phyloP scores from a whole-genome alignment of 2,888 invertebrate species.

The Polydrusus tereticollis region DNA sequence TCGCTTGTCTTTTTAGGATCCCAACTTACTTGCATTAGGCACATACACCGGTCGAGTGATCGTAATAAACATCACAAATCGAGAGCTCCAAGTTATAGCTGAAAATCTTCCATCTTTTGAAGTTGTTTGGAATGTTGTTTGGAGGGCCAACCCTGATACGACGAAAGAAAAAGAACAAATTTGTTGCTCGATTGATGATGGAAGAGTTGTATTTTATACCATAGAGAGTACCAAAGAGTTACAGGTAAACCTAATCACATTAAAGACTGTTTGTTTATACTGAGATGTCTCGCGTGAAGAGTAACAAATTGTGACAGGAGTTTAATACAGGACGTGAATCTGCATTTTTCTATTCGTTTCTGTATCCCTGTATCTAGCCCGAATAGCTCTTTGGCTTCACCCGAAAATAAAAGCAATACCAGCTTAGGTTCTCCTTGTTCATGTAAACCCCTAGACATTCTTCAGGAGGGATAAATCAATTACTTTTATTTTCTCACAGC shows the following conservation, averaged over 20 bases:
- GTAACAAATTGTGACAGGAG: too few species aligned
- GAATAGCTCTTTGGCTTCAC: too few species aligned
- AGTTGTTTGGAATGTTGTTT: constrained; percentile 56
- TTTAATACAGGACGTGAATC: too few species aligned
- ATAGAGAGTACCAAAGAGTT: constrained; percentile 49
- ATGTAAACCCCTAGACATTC: too few species aligned
- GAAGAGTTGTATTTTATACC: constrained; percentile 61
- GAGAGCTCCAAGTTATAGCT: constrained; percentile 57
- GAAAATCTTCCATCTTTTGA: constrained; percentile 56
- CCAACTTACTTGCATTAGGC: constrained; percentile 82
- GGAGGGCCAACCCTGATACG: constrained; percentile 53
- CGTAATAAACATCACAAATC: constrained; percentile 78
- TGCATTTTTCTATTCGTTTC: too few species aligned
- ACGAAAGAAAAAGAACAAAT: constrained; percentile 67
- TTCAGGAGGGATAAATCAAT: too few species aligned
- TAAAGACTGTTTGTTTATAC: too few species aligned
- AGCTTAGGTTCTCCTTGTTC: too few species aligned
- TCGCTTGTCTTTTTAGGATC: constrained; percentile 64
- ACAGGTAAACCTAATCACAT: constrained; percentile 47
- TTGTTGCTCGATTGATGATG: constrained; percentile 74
- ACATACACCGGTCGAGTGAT: constrained; percentile 80
- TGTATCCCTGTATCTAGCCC: too few species aligned
- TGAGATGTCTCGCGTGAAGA: too few species aligned
- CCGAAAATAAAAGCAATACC: too few species aligned
- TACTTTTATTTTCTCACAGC: too few species aligned